Evolutionary conservation across 2,113 vertebrate species (phyloP).

Genomic region (Corydoras maculifer): DNA sequence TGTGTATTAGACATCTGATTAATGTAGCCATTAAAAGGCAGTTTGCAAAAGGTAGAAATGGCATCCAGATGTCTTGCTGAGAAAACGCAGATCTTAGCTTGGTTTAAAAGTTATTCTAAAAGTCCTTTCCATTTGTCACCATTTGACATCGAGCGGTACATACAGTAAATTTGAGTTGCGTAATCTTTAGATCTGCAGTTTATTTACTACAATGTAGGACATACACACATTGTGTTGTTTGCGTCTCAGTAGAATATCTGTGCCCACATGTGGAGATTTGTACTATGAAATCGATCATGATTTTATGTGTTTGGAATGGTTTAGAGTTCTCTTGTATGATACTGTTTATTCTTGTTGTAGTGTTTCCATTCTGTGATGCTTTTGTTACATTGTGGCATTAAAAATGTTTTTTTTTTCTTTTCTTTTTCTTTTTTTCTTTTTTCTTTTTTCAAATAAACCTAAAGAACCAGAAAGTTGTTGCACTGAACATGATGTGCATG

Average conservation of each 20-base stretch:
- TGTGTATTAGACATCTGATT: constrained; percentile 41
- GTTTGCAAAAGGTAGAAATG: constrained; percentile 41
- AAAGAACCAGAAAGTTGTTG: neutral
- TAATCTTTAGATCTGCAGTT: neutral
- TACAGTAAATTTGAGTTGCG: too few relatives aligned
- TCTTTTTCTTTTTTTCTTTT: constrained; percentile 19
- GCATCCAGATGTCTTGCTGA: constrained; percentile 42
- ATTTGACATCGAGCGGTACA: neutral
- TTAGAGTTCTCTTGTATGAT: constrained; percentile 1
- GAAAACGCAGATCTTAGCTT: constrained; percentile 22
- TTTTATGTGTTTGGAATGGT: constrained; percentile 1
- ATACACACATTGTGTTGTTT: neutral
- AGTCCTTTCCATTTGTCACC: neutral
- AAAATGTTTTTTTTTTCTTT: constrained; percentile 15
- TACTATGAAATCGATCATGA: neutral
- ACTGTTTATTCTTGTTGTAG: neutral
- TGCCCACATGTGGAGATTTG: neutral
- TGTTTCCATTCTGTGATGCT: neutral
- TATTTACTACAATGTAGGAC: neutral
- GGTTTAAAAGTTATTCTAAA: neutral
- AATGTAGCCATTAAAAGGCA: constrained; percentile 47
- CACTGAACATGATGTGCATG: constrained; percentile 20
- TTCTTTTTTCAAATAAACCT: constrained; percentile 14
- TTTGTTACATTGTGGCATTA: constrained; percentile 10
- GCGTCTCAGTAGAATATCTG: neutral